A percentile compares a stretch with the other conserved stretches of the same genome.
These are phyloP conservation scores for Spermophilus dauricus DNA, from an alignment of 2,113 vertebrate genomes.

Conservation along the genomic window DNA sequence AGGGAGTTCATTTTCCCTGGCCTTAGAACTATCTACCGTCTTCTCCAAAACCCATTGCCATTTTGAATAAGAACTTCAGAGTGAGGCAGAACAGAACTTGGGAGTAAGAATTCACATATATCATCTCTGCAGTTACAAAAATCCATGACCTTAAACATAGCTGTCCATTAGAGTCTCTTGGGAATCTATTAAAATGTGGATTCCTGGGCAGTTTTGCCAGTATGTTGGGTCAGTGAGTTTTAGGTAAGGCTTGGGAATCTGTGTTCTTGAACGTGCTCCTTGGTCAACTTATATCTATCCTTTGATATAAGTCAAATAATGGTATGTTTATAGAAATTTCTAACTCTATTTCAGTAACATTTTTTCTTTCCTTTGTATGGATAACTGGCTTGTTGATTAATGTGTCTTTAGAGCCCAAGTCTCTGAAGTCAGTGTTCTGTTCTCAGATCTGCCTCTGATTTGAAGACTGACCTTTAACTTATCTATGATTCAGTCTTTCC, in stretches of 20 bases:
- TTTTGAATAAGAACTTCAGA: neutral
- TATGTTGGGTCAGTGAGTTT: neutral
- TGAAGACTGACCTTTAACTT: constrained; percentile 76
- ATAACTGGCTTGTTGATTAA: constrained; percentile 51
- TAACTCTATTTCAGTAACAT: neutral
- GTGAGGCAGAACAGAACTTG: neutral
- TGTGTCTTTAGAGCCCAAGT: constrained; percentile 11
- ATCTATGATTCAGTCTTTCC: constrained; percentile 25
- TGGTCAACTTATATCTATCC: neutral
- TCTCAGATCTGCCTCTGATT: constrained; percentile 62
- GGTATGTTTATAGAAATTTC: neutral
- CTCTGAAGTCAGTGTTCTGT: constrained; percentile 41
- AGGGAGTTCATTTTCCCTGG: neutral
- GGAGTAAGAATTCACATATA: neutral
- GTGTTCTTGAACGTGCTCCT: neutral
- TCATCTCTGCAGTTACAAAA: neutral
- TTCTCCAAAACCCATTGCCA: neutral
- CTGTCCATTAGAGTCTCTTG: neutral
- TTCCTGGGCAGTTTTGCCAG: neutral
- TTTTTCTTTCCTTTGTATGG: constrained; percentile 40
- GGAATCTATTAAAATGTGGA: neutral
- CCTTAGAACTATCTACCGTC: neutral
- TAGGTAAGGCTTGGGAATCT: neutral
- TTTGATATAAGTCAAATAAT: constrained; percentile 1
- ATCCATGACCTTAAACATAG: neutral